Conservation (phyloP, 2,113 vertebrate genomes). For the Lepus americanus region DNA sequence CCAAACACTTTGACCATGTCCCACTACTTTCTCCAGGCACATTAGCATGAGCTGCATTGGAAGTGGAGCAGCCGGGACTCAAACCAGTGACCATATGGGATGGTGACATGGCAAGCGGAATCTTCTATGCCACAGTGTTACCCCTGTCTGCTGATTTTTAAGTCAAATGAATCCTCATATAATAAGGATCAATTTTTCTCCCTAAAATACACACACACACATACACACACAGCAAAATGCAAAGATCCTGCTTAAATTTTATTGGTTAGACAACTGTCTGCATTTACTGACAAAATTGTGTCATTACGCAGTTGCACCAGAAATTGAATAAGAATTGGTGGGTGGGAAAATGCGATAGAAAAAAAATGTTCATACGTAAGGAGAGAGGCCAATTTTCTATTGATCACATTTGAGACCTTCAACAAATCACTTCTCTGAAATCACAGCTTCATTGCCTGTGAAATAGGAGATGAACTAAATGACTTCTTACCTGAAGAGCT, state of each 20-base stretch:
- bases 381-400: not conserved
- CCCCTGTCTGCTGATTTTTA: not conserved
- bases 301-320: not conserved
- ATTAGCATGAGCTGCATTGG: too few species aligned
- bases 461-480: not conserved
- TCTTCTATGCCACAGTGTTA: too few species aligned
- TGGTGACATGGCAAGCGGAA: too few species aligned
- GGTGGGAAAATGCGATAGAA: not conserved
- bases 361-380: not conserved
- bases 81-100: too few species aligned
- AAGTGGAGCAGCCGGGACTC: too few species aligned
- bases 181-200: not conserved
- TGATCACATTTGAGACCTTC: not conserved
- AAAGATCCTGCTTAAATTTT: slow-evolving; percentile 14
- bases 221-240: not conserved
- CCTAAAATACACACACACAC: too few species aligned
- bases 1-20: too few species aligned
- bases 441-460: too few species aligned
- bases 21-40: too few species aligned
- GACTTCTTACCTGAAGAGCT: not conserved
- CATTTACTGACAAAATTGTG: not conserved
- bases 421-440: not conserved
- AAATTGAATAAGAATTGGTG: slow-evolving; percentile 33
- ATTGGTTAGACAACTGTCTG: not conserved
- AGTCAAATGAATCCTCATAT: slow-evolving; percentile 10